These are phyloP conservation scores for Pimephales promelas DNA, from an alignment of 2,113 vertebrate species.

Conservation along the genomic window DNA sequence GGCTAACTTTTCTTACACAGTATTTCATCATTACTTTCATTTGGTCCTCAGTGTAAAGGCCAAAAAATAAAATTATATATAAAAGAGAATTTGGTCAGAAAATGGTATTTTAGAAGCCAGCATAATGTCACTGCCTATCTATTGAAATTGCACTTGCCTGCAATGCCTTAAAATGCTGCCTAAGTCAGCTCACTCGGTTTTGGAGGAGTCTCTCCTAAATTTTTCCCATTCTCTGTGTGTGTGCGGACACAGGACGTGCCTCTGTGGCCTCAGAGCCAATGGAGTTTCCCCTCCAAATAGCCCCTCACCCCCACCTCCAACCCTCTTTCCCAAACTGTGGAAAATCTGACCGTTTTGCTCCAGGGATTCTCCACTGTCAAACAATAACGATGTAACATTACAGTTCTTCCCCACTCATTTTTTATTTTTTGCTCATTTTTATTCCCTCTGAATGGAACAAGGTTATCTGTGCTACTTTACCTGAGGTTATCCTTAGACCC, in stretches of 20 bases:
- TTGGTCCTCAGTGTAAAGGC: background rate
- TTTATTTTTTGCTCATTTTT: conserved; percentile 37
- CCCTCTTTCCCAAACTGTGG: conserved; percentile 47
- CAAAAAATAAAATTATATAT: background rate
- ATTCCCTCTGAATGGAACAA: background rate
- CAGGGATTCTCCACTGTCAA: conserved; percentile 44
- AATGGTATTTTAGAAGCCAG: background rate
- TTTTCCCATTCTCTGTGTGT: background rate
- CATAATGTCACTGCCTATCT: background rate
- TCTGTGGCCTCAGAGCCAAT: background rate
- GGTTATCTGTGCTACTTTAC: background rate
- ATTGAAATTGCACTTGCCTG: background rate
- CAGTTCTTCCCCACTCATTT: conserved; percentile 16
- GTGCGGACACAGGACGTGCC: background rate
- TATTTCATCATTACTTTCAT: background rate
- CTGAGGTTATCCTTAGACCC: conserved; percentile 17
- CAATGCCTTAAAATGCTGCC: background rate
- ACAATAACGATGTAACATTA: conserved; percentile 51
- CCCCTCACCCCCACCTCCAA: conserved; percentile 13
- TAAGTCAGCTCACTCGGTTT: background rate
- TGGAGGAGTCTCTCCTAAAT: background rate
- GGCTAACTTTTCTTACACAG: background rate
- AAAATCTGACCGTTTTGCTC: conserved; percentile 55
- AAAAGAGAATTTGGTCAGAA: background rate
- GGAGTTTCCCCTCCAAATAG: conserved; percentile 23